Base-by-base conservation (phyloP, 2,113 vertebrate genomes). In the Etheostoma cragini region DNA sequence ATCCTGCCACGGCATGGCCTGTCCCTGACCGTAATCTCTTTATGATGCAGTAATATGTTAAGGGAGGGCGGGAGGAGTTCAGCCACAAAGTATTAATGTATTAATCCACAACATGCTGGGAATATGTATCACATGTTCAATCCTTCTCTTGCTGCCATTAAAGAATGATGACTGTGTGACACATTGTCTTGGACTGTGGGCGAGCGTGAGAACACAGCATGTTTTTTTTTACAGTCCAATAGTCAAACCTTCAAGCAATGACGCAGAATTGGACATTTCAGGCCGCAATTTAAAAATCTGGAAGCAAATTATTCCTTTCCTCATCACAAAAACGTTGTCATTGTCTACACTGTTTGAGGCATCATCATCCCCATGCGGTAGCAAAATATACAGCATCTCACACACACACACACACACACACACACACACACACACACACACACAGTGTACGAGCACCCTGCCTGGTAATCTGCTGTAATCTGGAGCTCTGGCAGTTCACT, bases 391-490 rank as follows among this genome's bases (percentile, higher is more conserved):
- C 72, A 74, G 64, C 57, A 80, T 69, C 70, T 73, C 50, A 49
- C 21, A 70, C 64, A 54, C 66, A 68, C 53, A 82, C 53, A 58
- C 14, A 53, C 30, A 81, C 12, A 66, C 3, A 80, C 19, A 65
- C 45, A 30, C 11, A 62, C 30, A 80, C 11, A 68, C 3, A 83
- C 17, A 64, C 38, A 38, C 38, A 42, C 38, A 42, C 38, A 42
- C 38, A 42, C 38, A 50, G 76, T 84, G 81, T 83, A 72, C 38
- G 79, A 81, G 79, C 81, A 76, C 81, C 78, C 86, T 78, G 80
- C 83, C 73, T 67, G 57, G 82, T 92, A 93, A 93, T 93, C 92
- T 91, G 84, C 84, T 90, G 87, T 92, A 93, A 93, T 93, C 90
- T 90, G 87, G 79, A 84, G 79, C 89, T 91, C 89, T 92, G 80